Evolutionary conservation across 2,113 vertebrate genomes (phyloP).

Genomic region (Charadrius vociferus): DNA sequence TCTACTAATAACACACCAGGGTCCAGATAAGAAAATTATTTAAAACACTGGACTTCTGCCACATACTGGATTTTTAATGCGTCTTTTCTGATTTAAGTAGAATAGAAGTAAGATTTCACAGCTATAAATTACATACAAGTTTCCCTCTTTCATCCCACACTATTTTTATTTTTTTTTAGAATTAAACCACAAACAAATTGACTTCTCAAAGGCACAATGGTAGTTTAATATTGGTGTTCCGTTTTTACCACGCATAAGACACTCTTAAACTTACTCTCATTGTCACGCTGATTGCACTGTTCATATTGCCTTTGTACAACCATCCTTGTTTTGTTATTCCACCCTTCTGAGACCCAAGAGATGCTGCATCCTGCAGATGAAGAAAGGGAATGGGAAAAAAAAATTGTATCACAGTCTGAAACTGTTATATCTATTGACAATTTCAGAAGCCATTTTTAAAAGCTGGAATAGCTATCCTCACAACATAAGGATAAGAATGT

Average conservation of each 20-base stretch:
- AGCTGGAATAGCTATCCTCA: background rate
- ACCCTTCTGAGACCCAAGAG: constrained; percentile 96
- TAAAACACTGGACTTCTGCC: background rate
- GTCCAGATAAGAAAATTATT: background rate
- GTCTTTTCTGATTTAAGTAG: background rate
- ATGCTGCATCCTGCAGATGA: constrained; percentile 89
- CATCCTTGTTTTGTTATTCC: constrained; percentile 97
- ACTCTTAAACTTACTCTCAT: constrained; percentile 88
- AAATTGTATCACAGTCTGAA: background rate
- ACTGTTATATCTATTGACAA: background rate
- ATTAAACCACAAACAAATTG: background rate
- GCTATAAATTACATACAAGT: background rate
- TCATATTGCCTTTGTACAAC: constrained; percentile 98
- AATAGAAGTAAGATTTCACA: background rate
- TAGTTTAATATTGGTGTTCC: background rate
- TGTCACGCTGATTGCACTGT: constrained; percentile 97
- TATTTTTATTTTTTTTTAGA: background rate
- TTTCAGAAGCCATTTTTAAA: background rate
- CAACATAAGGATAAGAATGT: background rate
- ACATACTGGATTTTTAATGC: background rate
- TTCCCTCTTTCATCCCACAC: background rate
- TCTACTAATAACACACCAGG: background rate
- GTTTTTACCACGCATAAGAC: fast-evolving
- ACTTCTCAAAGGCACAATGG: background rate
- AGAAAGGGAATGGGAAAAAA: background rate